These are phyloP conservation scores for Darevskia mixta DNA, from an alignment of 2,797 vertebrate species.

Conservation along the genomic window DNA sequence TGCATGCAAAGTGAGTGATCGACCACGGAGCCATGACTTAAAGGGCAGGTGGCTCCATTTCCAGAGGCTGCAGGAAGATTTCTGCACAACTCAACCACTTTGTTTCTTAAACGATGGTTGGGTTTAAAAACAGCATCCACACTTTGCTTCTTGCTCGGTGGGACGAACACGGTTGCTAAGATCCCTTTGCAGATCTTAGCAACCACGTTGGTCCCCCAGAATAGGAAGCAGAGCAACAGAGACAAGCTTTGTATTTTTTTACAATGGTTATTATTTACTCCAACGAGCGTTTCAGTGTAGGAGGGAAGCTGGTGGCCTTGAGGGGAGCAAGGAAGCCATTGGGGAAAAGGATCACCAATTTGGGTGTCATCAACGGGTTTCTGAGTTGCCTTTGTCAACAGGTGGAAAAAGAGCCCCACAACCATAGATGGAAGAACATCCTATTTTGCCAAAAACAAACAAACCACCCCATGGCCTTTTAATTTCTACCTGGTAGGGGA, in stretches of 20 bases:
- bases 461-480: not conserved
- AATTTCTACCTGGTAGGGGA: not conserved
- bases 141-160: not conserved
- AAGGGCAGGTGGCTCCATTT: not conserved
- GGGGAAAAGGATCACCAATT: not conserved
- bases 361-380: not conserved
- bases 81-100: not conserved
- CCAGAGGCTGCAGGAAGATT: not conserved
- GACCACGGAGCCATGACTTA: not conserved
- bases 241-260: not conserved
- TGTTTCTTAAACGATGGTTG: no score
- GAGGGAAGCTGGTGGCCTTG: not conserved
- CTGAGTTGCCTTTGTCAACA: not conserved
- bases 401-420: not conserved
- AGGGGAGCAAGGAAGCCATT: not conserved
- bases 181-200: constrained; percentile 8
- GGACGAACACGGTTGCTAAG: not conserved
- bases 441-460: not conserved
- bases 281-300: not conserved
- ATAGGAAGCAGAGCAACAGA: not conserved
- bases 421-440: not conserved
- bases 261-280: not conserved
- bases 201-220: not conserved
- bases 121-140: no score
- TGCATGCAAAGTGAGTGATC: not conserved